Percentiles rank a stretch among this genome's conserved stretches.
phyloP scores from a whole-genome alignment of 2,797 vertebrate species.

The Neosalanx taihuensis region DNA sequence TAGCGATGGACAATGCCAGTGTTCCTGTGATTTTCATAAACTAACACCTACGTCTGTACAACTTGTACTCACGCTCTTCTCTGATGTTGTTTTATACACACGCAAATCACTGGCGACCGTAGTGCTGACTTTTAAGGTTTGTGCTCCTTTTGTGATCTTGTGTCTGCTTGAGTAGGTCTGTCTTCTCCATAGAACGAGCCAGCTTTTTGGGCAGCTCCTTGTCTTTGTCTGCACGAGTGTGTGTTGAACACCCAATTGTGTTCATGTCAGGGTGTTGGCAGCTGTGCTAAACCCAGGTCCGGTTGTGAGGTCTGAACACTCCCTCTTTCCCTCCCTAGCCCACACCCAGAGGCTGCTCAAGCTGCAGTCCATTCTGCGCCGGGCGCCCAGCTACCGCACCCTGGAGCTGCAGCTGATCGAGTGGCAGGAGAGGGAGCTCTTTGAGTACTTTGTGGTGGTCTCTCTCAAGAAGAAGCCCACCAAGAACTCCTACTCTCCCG shows the following conservation, averaged over 20 bases:
- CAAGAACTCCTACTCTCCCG: slow-evolving; percentile 91
- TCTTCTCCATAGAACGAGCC: no score
- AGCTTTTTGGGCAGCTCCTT: no score
- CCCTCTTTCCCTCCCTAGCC: slow-evolving; percentile 65
- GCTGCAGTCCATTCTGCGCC: slow-evolving; percentile 91
- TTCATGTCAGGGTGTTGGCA: neutral
- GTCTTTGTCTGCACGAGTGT: neutral
- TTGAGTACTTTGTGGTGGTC: slow-evolving; percentile 97
- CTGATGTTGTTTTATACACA: slow-evolving; percentile 15
- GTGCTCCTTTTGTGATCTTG: neutral
- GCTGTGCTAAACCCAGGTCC: neutral
- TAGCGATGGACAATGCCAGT: slow-evolving; percentile 20
- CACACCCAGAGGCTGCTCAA: slow-evolving; percentile 94
- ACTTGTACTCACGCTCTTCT: neutral
- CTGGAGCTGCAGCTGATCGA: slow-evolving; percentile 96
- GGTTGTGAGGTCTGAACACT: neutral
- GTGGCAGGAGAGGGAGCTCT: slow-evolving; percentile 98
- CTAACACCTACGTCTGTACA: no score
- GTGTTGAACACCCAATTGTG: neutral
- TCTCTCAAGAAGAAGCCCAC: slow-evolving; percentile 97
- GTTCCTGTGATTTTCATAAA: neutral
- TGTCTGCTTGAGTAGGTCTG: neutral
- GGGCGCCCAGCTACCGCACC: slow-evolving; percentile 94
- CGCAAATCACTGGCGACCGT: slow-evolving; percentile 2
- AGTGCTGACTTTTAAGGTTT: slow-evolving; percentile 16